Evolutionary conservation across 1,140 invertebrate genomes (phyloP).

Genomic region (Penaeus japonicus): DNA sequence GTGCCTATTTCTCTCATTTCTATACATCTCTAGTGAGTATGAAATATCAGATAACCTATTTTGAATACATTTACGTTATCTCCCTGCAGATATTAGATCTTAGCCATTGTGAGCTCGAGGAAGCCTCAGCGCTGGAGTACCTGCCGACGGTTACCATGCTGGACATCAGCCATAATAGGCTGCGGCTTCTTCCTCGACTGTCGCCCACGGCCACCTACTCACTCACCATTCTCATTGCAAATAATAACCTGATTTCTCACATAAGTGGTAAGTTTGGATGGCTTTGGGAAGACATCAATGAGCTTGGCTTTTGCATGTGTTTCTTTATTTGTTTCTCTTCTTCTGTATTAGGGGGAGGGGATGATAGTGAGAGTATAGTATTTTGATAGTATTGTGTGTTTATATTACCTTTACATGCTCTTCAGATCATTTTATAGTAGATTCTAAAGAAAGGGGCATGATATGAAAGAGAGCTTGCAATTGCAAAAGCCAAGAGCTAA

Average conservation of each 20-base stretch:
- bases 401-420: neutral
- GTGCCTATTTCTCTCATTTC: neutral
- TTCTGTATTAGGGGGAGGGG: neutral
- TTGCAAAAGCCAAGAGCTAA: too few species aligned
- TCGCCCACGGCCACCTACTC: constrained; percentile 18
- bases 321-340: neutral
- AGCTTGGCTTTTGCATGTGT: too few species aligned
- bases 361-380: neutral
- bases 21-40: too few species aligned
- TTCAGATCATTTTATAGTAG: too few species aligned
- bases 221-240: neutral
- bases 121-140: constrained; percentile 18
- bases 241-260: constrained; percentile 24
- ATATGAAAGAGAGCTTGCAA: too few species aligned
- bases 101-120: constrained; percentile 26
- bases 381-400: neutral
- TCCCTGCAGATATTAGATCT: constrained; percentile 11
- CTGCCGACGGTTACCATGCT: neutral
- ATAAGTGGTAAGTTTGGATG: neutral
- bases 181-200: constrained; percentile 6
- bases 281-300: too few species aligned
- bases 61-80: too few species aligned
- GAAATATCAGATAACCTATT: too few species aligned
- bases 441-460: too few species aligned
- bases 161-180: constrained; percentile 10